phyloP scores from a whole-genome alignment of 2,113 vertebrate species.

The Xerus inauris region DNA sequence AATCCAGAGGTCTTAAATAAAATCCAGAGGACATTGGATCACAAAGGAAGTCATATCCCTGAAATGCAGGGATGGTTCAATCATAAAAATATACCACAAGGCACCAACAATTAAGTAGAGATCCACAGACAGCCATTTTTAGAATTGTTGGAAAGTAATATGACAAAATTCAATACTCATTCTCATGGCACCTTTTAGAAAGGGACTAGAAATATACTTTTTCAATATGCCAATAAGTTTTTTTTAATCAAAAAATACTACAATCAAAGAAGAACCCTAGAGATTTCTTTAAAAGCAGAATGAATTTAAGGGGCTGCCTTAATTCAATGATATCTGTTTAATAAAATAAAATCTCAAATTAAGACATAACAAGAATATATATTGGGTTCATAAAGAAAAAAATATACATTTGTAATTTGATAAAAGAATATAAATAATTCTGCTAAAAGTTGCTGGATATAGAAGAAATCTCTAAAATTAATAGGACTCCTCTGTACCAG shows the following conservation, averaged over 20 bases:
- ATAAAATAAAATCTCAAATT: neutral
- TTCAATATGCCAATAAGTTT: neutral
- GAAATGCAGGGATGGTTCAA: slow-evolving; percentile 61
- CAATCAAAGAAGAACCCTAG: neutral
- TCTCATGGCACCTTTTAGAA: neutral
- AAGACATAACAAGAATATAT: neutral
- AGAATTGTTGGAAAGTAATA: neutral
- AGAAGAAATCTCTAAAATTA: neutral
- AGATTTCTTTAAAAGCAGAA: slow-evolving; percentile 12
- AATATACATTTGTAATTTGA: neutral
- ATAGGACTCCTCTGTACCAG: neutral
- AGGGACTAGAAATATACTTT: neutral
- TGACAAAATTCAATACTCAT: neutral
- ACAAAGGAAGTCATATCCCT: neutral
- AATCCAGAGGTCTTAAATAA: neutral
- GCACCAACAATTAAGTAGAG: neutral
- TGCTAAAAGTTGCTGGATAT: neutral
- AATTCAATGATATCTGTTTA: neutral
- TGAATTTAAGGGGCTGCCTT: neutral
- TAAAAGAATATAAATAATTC: neutral
- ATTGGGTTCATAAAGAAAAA: neutral
- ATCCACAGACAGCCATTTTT: neutral
- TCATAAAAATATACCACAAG: neutral
- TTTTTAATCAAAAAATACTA: too few relatives aligned
- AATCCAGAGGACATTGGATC: neutral